Evolutionary conservation across 2,113 vertebrate genomes (phyloP).

Genomic region (Notothenia rossii): DNA sequence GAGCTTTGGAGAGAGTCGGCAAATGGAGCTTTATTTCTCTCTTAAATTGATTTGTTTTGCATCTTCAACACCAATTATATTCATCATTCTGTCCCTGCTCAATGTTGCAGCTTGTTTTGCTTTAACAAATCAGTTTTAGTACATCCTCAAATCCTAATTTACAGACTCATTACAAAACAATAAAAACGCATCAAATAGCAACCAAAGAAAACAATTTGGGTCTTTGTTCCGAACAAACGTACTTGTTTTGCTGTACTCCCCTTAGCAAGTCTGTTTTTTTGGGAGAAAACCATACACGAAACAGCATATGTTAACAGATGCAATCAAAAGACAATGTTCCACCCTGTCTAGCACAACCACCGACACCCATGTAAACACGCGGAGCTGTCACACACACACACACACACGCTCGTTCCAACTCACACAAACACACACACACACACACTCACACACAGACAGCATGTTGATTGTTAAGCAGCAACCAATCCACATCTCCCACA

Average conservation of each 20-base stretch:
- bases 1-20: neutral
- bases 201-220: neutral
- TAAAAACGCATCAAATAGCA: no score
- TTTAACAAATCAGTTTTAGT: neutral
- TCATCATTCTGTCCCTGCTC: neutral
- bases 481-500: constrained; percentile 30
- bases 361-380: constrained; percentile 8
- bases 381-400: constrained; percentile 8
- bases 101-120: neutral
- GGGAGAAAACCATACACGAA: constrained; percentile 1
- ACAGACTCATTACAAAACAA: no score
- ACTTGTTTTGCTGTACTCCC: neutral
- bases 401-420: neutral
- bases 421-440: neutral
- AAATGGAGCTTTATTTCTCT: neutral
- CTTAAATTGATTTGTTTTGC: neutral
- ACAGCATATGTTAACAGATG: neutral
- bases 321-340: constrained; percentile 19
- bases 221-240: neutral
- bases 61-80: neutral
- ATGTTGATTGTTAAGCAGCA: constrained; percentile 56
- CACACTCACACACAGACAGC: neutral
- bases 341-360: neutral
- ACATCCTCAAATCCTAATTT: neutral
- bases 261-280: neutral